These are phyloP conservation scores for Salvator merianae DNA, from an alignment of 2,113 vertebrate species.

Conservation along the genomic window DNA sequence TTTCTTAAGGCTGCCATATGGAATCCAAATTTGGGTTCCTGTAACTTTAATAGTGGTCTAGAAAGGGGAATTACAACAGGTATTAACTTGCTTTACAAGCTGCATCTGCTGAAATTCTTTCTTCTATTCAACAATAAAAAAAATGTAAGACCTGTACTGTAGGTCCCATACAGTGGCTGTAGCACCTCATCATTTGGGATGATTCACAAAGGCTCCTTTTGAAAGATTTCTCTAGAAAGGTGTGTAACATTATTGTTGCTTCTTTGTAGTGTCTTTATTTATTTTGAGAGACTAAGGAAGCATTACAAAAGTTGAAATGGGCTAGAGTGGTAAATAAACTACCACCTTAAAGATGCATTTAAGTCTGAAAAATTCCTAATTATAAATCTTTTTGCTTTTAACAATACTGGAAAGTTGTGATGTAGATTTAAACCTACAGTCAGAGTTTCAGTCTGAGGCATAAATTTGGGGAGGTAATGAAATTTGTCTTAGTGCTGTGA, in stretches of 20 bases:
- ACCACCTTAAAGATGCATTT: not conserved
- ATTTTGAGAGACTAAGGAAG: not conserved
- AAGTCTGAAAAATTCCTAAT: not conserved
- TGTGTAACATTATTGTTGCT: not conserved
- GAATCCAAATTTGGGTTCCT: no score
- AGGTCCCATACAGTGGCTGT: no score
- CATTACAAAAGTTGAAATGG: not conserved
- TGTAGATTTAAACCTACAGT: not conserved
- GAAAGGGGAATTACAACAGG: no score
- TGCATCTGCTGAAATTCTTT: no score
- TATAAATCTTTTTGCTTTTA: not conserved
- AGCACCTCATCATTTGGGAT: no score
- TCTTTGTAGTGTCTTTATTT: not conserved
- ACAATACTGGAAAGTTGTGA: not conserved
- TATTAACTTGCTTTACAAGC: no score
- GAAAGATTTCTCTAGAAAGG: no score
- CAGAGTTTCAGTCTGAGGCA: not conserved
- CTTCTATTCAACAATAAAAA: no score
- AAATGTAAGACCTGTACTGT: no score
- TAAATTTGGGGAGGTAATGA: fast-evolving
- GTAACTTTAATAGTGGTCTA: no score
- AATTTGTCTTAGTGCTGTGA: not conserved
- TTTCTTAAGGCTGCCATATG: no score
- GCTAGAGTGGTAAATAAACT: not conserved
- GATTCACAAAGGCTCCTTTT: no score